Base-by-base conservation (phyloP, 2,888 invertebrate genomes). In the Lithophane socia region DNA sequence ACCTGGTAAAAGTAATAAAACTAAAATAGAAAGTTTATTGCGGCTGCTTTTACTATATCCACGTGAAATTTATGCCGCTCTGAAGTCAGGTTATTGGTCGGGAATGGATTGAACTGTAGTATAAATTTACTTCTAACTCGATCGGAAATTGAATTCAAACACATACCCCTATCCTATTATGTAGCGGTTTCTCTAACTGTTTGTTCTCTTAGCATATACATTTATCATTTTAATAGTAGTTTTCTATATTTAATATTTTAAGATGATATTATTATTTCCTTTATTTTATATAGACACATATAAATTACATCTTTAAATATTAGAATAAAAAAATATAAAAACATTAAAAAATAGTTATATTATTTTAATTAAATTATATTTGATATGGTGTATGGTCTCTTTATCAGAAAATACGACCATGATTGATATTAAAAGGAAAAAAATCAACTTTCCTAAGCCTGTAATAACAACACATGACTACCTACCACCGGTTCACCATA, bases 11-110 rank as follows among this genome's bases (percentile, higher is more conserved):
- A 79, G 88, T 86, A 89, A 90, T 92, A 92, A 92, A 92, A 92
- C 90, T 91, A 89, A 92, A 92, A 92, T 92, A 90, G 91, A 90
- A 91, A 91, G 90, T 92, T 92, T 92, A 91, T 90, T 87, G 90
- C 86, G 86, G 84, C 87, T 88, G 86, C 88, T 89, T 91, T 90
- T 88, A 86, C 90, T 88, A 89, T 89, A 90, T 91, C 87, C 89
- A 78, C 88, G 82, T 86, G 82, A 88, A 88, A 91, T 91, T 90
- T 91, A 91, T 91, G 87, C 83, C 78, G 82, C 82, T 81, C 79
- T 83, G 77, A 86, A 89, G 77, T 80, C 78, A 84, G 82, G 86
- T 89, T 91, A 90, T 89, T 88, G 89, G 88, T 82, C 76, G 85
- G 82, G 75, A 89, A 87, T 86, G 85, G 86, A 89, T 88, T 88